These are phyloP conservation scores for Diplodus puntazzo DNA, from an alignment of 2,797 vertebrate genomes.

Conservation along the genomic window DNA sequence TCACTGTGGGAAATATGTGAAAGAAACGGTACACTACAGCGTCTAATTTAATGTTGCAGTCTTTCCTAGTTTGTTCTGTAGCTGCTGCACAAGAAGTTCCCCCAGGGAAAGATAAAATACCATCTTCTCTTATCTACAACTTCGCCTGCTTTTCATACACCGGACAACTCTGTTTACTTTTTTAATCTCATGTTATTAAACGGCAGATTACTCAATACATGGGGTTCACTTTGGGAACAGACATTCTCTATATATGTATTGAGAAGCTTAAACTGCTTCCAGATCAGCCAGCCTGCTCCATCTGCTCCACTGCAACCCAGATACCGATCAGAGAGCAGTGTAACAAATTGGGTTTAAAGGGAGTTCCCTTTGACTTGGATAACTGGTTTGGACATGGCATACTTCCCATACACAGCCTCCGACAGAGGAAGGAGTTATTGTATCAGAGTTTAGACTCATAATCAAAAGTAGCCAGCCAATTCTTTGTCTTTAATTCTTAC, in stretches of 20 bases:
- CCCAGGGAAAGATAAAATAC: not conserved
- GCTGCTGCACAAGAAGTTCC: not conserved
- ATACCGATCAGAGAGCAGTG: conserved; percentile 43
- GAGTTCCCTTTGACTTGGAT: conserved; percentile 12
- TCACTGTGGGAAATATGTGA: conserved; percentile 50
- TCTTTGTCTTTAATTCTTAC: not conserved
- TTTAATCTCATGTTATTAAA: conserved; percentile 14
- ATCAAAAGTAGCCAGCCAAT: not conserved
- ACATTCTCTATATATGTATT: conserved; percentile 25
- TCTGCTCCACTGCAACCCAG: conserved; percentile 5
- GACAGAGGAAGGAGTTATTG: not conserved
- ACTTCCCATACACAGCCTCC: not conserved
- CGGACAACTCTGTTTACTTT: not conserved
- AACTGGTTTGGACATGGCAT: conserved; percentile 8
- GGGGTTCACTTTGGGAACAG: conserved; percentile 15
- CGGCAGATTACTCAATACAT: not conserved
- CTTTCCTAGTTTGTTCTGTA: not conserved
- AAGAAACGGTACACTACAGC: not conserved
- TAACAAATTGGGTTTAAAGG: conserved; percentile 36
- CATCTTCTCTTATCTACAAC: not conserved
- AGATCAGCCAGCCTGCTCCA: conserved; percentile 23
- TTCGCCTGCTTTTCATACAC: not conserved
- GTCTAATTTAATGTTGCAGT: conserved; percentile 27
- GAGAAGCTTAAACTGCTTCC: conserved; percentile 26
- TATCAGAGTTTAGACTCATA: not conserved